Evolutionary conservation across 2,113 vertebrate genomes (phyloP).

Genomic region (Periophthalmus modestus): DNA sequence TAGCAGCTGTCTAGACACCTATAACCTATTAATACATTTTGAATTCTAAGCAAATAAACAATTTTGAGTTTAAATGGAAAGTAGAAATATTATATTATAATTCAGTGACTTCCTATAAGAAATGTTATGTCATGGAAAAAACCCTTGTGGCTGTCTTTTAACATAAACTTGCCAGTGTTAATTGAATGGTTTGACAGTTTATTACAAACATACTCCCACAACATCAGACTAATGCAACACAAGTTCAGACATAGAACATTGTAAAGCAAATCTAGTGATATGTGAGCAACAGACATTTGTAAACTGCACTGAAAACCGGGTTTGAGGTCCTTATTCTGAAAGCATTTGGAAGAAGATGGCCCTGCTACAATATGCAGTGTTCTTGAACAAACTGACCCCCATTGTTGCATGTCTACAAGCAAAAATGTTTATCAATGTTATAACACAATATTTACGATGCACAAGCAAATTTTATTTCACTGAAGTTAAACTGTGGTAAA

Average conservation of each 20-base stretch:
- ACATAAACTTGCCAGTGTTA: not conserved
- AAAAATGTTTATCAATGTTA: slow-evolving; percentile 18
- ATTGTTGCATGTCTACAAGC: slow-evolving; percentile 27
- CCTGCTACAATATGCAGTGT: slow-evolving; percentile 41
- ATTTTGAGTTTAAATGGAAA: too few species aligned
- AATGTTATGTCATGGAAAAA: not conserved
- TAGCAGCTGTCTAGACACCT: too few species aligned
- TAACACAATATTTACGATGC: slow-evolving; percentile 50
- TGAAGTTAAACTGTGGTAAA: slow-evolving; percentile 45
- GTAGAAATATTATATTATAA: not conserved
- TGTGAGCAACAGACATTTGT: slow-evolving; percentile 61
- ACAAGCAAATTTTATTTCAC: slow-evolving; percentile 59
- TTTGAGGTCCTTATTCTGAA: slow-evolving; percentile 9
- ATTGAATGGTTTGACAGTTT: slow-evolving; percentile 77
- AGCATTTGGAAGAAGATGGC: slow-evolving; percentile 32
- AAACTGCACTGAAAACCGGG: slow-evolving; percentile 48
- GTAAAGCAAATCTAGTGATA: slow-evolving; percentile 57
- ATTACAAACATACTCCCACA: slow-evolving; percentile 92
- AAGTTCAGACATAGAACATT: slow-evolving; percentile 50
- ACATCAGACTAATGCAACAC: slow-evolving; percentile 84
- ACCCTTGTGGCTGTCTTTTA: not conserved
- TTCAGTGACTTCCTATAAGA: too few species aligned
- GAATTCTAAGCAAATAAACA: too few species aligned
- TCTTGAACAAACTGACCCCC: slow-evolving; percentile 22
- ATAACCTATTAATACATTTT: too few species aligned